Percentiles rank a stretch among this genome's conserved stretches.
Evolutionary conservation across 2,113 vertebrate genomes (phyloP).

Genomic region (Tenrec ecaudatus): DNA sequence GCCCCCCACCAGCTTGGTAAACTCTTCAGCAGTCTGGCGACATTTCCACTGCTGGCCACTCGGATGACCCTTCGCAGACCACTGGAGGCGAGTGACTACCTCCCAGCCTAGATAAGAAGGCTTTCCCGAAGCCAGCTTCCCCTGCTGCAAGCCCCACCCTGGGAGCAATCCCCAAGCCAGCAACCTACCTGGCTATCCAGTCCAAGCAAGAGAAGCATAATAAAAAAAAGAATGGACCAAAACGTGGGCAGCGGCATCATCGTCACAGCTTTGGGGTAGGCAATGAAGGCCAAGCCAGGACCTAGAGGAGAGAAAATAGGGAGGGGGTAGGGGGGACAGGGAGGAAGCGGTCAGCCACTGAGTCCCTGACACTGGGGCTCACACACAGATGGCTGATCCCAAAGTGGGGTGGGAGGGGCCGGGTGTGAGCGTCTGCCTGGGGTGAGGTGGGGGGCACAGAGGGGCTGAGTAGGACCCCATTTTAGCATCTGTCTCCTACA

Average conservation of each 20-base stretch:
- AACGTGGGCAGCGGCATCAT: constrained; percentile 99
- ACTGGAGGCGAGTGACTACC: not conserved
- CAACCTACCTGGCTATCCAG: constrained; percentile 97
- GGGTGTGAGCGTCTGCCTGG: constrained; percentile 83
- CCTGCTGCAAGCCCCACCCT: not conserved
- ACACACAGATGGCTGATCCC: constrained; percentile 79
- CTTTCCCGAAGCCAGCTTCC: not conserved
- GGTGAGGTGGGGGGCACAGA: constrained; percentile 68
- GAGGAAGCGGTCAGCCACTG: constrained; percentile 78
- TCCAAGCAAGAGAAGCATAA: constrained; percentile 99
- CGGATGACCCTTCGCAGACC: not conserved
- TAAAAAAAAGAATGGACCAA: constrained; percentile 99
- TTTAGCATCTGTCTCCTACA: constrained; percentile 84
- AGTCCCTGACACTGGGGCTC: constrained; percentile 53
- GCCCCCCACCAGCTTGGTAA: not conserved
- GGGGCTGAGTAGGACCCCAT: constrained; percentile 75
- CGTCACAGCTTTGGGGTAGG: constrained; percentile 98
- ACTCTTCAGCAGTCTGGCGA: too few species aligned
- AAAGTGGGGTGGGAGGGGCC: constrained; percentile 83
- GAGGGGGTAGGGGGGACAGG: constrained; percentile 66
- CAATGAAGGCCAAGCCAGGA: constrained; percentile 98
- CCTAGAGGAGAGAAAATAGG: constrained; percentile 90
- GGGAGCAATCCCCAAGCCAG: accelerated
- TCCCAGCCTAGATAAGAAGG: not conserved
- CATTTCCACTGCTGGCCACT: not conserved